Percentiles rank a stretch among this genome's conserved stretches.
phyloP scores from a whole-genome alignment of 2,113 vertebrate genomes.

The human region GRCh38 chr7:50352501-50353000 shows the following conservation, averaged over 20 bases:
- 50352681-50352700: not conserved
- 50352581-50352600: fast-evolving
- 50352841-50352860: not conserved
- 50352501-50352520: not conserved
- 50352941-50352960: not conserved
- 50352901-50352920: not conserved
- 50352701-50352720: not conserved
- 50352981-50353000: not conserved
- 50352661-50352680: fast-evolving
- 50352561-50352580: not conserved
- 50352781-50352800: not conserved
- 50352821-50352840: not conserved
- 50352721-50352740: not conserved
- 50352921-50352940: fast-evolving
- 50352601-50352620: not conserved
- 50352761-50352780: not conserved
- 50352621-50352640: not conserved
- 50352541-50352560: fast-evolving
- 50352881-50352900: not conserved
- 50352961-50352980: not conserved
- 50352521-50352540: not conserved
- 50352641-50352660: not conserved
- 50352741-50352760: not conserved
- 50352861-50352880: not conserved
- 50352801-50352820: not conserved